A percentile compares a stretch with the other conserved stretches of the same genome.
phyloP scores from a whole-genome alignment of 2,888 invertebrate species.

The Bombylius major region DNA sequence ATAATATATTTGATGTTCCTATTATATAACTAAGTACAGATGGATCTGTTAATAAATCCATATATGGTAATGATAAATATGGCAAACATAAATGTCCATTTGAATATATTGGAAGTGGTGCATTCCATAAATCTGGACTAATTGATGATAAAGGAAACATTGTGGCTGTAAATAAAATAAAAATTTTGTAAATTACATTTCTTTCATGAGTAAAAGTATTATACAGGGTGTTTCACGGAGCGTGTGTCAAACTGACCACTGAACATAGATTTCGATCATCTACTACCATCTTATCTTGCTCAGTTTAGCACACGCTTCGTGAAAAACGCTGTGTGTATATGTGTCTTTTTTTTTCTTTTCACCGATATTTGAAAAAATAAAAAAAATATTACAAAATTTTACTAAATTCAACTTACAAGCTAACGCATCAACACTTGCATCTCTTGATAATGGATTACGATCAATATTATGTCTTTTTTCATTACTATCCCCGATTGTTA shows the following conservation, averaged over 20 bases:
- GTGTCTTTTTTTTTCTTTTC: no score
- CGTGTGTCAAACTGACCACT: no score
- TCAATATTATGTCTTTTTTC: constrained; percentile 22
- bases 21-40: constrained; percentile 78
- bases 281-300: no score
- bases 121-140: constrained; percentile 53
- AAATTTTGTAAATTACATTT: background rate
- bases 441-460: constrained; percentile 47
- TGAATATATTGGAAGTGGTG: constrained; percentile 76
- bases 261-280: no score
- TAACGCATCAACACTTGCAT: constrained; percentile 53
- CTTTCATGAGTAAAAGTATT: background rate
- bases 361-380: background rate
- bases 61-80: constrained; percentile 86
- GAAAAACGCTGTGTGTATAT: no score
- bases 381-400: background rate
- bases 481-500: constrained; percentile 12
- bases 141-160: constrained; percentile 27
- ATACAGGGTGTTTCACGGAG: no score
- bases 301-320: no score
- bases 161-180: constrained; percentile 19
- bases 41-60: constrained; percentile 79
- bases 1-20: constrained; percentile 97
- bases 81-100: constrained; percentile 91
- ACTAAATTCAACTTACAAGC: constrained; percentile 32